Base-by-base conservation (phyloP, 1,140 invertebrate species). In the Neelides sp. region DNA sequence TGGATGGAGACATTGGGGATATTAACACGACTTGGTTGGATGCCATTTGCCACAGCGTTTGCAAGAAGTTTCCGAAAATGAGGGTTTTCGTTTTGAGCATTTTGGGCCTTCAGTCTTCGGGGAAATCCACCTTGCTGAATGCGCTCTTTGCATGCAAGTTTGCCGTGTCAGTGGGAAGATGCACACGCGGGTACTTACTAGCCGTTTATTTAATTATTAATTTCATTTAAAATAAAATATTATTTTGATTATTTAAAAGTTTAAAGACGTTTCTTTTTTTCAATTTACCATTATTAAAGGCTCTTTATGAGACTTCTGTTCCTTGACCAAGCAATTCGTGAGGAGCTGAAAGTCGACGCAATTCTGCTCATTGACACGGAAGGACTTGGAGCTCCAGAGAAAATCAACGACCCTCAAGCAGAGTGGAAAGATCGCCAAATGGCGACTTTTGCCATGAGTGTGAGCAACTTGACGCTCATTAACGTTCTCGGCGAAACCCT, bases 101-200 rank as follows among this genome's bases (percentile, higher is more conserved):
- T n/a, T 3, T 55, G 15, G 53, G 53, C 13, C 8, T 50, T 1
- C 47, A 55, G 22, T 49, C 47, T 3, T 45, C 47, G 2, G 47
- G 48, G 5, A 55, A 55, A 39, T 55, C 53, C 1, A 55, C 53
- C 15, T 28, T 55, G 17, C 32, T 55, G 17, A 55, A 55, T 32
- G 47, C 47, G 17, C 35, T 55, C 10, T 55, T 55, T 34, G 53
- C 28, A 1, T 49, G 53, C 19, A 45, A 55, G 26, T 55, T 55
- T 30, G 32, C 41, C 3, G 48, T 44, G 5, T 49, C 47, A 4
- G 42, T 49, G 19, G 47, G 47, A 12, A 20, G 48, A 23, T 55
- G 47, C 23, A 55, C 53, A 2, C 24, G 23, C 27, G 53, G 53
- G n/a, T n/a, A n/a, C n/a, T n/a, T n/a, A n/a, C n/a, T n/a, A n/a